Evolutionary conservation across 2,113 vertebrate genomes (phyloP).

Genomic region (Phylloscopus trochilus): DNA sequence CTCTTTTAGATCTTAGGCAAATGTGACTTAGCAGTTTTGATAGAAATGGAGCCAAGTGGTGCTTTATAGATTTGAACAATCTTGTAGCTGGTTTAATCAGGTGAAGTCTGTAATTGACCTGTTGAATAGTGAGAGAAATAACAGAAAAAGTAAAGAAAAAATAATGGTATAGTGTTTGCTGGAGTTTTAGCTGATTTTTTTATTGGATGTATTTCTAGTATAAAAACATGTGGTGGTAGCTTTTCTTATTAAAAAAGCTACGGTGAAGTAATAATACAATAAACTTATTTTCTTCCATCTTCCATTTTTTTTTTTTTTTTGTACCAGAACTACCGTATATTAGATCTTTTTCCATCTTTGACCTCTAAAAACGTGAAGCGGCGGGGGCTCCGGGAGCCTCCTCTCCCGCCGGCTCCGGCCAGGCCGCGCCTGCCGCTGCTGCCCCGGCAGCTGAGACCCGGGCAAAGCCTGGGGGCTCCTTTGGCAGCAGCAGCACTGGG

Average conservation of each 20-base stretch:
- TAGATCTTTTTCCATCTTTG: background rate
- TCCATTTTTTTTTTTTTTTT: no score
- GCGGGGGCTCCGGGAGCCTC: no score
- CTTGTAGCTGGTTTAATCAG: background rate
- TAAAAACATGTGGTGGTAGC: background rate
- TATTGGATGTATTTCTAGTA: background rate
- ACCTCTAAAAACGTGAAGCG: background rate
- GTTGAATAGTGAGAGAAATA: background rate
- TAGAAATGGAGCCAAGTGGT: background rate
- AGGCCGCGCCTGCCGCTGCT: no score
- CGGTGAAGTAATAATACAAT: background rate
- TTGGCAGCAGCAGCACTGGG: no score
- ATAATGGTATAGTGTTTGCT: background rate
- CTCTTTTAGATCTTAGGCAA: background rate
- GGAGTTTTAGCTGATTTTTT: background rate
- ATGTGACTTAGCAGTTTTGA: conserved; percentile 17
- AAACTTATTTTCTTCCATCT: background rate
- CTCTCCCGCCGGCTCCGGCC: no score
- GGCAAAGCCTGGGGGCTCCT: no score
- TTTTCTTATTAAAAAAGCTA: background rate
- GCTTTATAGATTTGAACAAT: background rate
- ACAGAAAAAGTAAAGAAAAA: background rate
- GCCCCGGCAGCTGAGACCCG: no score
- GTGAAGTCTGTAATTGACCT: background rate
- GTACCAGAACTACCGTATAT: background rate